A percentile compares a stretch with the other conserved stretches of the same genome.
phyloP scores from a whole-genome alignment of 2,113 vertebrate genomes.

The Elachura formosa region DNA sequence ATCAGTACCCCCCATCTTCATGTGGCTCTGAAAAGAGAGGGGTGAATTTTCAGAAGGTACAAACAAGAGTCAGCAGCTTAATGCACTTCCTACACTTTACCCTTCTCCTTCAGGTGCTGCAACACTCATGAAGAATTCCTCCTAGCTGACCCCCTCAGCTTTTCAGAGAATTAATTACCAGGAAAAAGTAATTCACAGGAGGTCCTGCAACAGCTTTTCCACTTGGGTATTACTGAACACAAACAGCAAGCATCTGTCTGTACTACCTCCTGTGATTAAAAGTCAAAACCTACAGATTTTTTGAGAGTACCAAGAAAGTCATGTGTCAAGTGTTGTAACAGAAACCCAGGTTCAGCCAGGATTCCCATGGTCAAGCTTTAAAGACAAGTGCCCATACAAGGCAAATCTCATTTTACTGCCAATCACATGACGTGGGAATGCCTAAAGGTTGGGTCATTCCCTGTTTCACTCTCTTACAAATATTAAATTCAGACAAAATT shows the following conservation, averaged over 20 bases:
- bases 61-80: neutral
- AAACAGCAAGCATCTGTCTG: neutral
- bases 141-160: neutral
- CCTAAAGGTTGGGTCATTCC: neutral
- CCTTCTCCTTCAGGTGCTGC: neutral
- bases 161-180: neutral
- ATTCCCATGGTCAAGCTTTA: neutral
- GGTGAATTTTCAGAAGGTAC: neutral
- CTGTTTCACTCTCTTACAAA: neutral
- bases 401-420: neutral
- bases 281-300: neutral
- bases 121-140: neutral
- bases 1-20: neutral
- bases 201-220: neutral
- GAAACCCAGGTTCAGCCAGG: neutral
- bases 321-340: neutral
- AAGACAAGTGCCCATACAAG: neutral
- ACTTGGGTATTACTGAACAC: neutral
- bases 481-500: neutral
- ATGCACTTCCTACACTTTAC: neutral
- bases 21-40: rapidly evolving
- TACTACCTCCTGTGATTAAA: constrained; percentile 11
- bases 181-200: neutral
- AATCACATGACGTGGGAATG: rapidly evolving
- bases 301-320: neutral